Evolutionary conservation across 2,888 invertebrate genomes (phyloP), one percentile per base, ranked within the genome.

Genomic region (Lingula anatina): DNA sequence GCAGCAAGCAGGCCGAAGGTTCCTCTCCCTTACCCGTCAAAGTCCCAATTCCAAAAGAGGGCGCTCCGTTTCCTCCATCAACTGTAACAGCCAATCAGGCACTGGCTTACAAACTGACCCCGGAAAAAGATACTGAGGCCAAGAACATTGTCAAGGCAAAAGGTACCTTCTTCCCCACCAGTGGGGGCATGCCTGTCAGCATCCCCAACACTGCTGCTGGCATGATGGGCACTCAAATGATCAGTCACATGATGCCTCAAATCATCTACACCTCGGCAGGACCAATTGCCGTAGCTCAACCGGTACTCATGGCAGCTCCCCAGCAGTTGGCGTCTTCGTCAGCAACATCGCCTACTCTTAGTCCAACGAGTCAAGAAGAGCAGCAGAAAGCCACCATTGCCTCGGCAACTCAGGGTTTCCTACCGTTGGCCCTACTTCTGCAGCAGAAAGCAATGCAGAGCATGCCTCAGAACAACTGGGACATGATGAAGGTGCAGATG

Each of bases 81-180:
- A 31, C 15, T 9, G 15, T 31, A 31, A 21, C 38, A 18, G 25
- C 18, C 4, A 7, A 38, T 5, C 5, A 4, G 5, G 21, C 37
- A 44, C 5, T 7, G 4, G 21, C 38, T 15, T n/a, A n/a, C n/a
- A n/a, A n/a, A n/a, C 31, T 31, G 9, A 31, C 38, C 3, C 46
- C 46, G 36, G 46, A 25, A 12, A 20, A 39, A 3, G 42, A 40
- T n/a, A 21, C 20, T 20, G 21, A 25, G 12, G 2, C 21, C 36
- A 60, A 53, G 23, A 58, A 51, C n/a, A 87, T 90, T 83, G 89
- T 91, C 82, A 90, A 90, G 86, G 89, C 90, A 79, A 85, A 89
- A 71, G 90, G 91, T 78, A 90, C 90, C 78, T 91, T 88, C 82
- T 90, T 89, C 81, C 91, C 91, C 73, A 84, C 9, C 9, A 9